A percentile compares a stretch with the other conserved stretches of the same genome.
Evolutionary conservation across 2,797 vertebrate genomes (phyloP).

Genomic region (Epinephelus malabaricus): DNA sequence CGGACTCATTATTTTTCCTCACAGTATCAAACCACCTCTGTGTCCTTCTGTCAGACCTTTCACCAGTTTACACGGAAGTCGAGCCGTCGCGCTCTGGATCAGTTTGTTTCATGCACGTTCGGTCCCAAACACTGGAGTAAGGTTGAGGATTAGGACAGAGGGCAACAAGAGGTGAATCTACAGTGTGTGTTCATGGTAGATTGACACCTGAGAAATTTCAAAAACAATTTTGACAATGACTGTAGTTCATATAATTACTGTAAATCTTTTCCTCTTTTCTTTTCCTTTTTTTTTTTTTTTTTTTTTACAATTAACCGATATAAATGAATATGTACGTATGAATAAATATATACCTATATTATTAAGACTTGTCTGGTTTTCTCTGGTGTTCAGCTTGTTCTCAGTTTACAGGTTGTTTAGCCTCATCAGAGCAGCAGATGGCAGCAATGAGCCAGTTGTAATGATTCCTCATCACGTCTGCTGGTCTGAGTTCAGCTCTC

Average conservation of each 20-base stretch:
- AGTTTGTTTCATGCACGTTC: conserved; percentile 35
- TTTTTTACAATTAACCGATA: conserved; percentile 88
- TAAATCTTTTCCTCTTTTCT: conserved; percentile 77
- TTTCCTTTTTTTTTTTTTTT: conserved; percentile 52
- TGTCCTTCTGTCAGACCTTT: conserved; percentile 44
- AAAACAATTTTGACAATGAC: conserved; percentile 81
- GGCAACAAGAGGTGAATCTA: conserved; percentile 47
- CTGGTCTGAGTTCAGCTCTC: background rate
- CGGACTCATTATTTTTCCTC: conserved; percentile 2
- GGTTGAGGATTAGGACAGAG: conserved; percentile 45
- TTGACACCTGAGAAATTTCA: conserved; percentile 73
- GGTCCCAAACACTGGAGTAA: conserved; percentile 72
- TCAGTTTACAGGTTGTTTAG: background rate
- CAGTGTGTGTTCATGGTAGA: conserved; percentile 62
- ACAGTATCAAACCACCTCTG: conserved; percentile 29
- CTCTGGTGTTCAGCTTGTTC: conserved; percentile 21
- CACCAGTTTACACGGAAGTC: conserved; percentile 52
- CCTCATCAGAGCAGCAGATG: conserved; percentile 62
- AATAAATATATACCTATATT: conserved; percentile 92
- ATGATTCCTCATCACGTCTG: background rate
- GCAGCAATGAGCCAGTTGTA: conserved; percentile 53
- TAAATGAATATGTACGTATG: conserved; percentile 89
- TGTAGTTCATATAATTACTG: conserved; percentile 86
- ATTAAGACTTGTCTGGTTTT: conserved; percentile 80
- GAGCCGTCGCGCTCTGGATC: conserved; percentile 22